Base-by-base conservation (phyloP, 2,113 vertebrate genomes). In the Onychostruthus taczanowskii region DNA sequence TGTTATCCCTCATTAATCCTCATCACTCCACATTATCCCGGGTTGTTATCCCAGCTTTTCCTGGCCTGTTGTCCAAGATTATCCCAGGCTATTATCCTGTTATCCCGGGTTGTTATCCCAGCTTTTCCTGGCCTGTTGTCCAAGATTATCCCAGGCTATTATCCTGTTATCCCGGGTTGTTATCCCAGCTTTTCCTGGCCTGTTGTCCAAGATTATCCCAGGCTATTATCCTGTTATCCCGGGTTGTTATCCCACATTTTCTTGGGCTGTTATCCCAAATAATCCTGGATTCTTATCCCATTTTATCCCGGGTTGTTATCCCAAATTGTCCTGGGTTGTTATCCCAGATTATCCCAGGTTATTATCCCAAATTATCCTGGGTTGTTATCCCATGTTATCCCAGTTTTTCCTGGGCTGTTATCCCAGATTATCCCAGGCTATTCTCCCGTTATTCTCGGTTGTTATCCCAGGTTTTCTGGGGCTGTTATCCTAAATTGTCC, bases 351-450 rank as follows among this genome's bases (percentile, higher is more conserved):
- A 61, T 61, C 35, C 35, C 41, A 21, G 9, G 13, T 16, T 33
- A 4, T 46, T n/a, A 24, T n/a, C 28, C 61, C 41, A 46, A 6
- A 5, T 44, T 44, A 31, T 43, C 41, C 41, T 16, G 2, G 0
- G 46, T 11, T 46, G 19, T 46, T 21, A 21, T 11, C 46, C 20
- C 46, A 2, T 3, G 7, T 46, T 35, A 5, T 50, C 47, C 47
- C 4, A 1, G n/a, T n/a, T n/a, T n/a, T n/a, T n/a, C n/a, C n/a
- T n/a, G n/a, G 1, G 21, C 8, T 4, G 3, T 44, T 43, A 23
- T 46, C 22, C 41, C 8, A 3, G 1, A 7, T 35, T 61, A 18
- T 61, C 24, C 35, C 3, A 7, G 7, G 37, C n/a, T n/a, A n/a
- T n/a, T n/a, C n/a, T n/a, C n/a, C n/a, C n/a, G n/a, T n/a, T n/a